Conservation (phyloP, 1,140 invertebrate species). For the Drosophila trapezifrons region DNA sequence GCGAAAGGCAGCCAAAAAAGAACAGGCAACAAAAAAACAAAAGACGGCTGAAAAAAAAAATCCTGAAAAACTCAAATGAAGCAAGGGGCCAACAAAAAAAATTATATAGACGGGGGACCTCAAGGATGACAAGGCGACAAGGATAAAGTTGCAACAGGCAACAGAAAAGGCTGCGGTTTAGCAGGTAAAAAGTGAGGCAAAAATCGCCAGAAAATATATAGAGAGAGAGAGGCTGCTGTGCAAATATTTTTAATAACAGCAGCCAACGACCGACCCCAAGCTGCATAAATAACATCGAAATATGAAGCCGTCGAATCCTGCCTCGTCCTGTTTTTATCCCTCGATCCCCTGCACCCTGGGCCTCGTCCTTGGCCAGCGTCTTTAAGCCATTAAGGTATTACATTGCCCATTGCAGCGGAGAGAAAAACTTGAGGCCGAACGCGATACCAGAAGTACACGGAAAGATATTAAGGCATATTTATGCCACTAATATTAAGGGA, state of each 20-base stretch:
- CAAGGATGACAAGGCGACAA: constrained; percentile 42
- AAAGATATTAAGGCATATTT: background rate
- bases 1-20: constrained; percentile 13
- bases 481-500: background rate
- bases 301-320: constrained; percentile 50
- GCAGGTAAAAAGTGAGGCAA: constrained; percentile 32
- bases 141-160: constrained; percentile 48
- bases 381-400: constrained; percentile 47
- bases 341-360: too few species aligned
- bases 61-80: constrained; percentile 59
- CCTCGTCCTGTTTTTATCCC: constrained; percentile 1
- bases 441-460: background rate
- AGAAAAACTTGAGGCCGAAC: constrained; percentile 6
- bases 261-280: constrained; percentile 29
- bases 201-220: background rate
- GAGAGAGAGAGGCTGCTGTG: constrained; percentile 51
- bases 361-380: constrained; percentile 29
- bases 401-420: constrained; percentile 27
- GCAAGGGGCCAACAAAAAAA: constrained; percentile 41
- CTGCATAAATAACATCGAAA: constrained; percentile 74
- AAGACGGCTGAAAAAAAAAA: constrained; percentile 12
- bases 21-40: background rate
- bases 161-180: constrained; percentile 40
- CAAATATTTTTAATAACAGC: constrained; percentile 76
- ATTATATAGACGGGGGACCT: constrained; percentile 25